phyloP scores from a whole-genome alignment of 1,140 invertebrate species.

The Kradibia gibbosae region DNA sequence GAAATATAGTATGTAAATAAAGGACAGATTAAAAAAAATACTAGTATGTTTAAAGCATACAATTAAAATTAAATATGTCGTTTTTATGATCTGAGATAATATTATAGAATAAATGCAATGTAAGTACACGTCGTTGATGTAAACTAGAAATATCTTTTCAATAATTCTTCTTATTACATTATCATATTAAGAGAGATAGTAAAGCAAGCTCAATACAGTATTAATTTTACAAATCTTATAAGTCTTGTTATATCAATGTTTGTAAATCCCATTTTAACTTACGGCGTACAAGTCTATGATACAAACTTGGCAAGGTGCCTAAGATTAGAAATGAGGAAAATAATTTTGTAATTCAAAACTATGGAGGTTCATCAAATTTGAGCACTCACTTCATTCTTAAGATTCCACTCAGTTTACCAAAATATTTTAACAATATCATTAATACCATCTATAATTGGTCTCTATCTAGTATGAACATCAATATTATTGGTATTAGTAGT shows the following conservation, averaged over 20 bases:
- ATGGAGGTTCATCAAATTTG: background rate
- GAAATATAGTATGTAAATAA: no score
- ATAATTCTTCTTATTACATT: no score
- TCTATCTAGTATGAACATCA: no score
- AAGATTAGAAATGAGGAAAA: background rate
- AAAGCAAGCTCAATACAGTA: background rate
- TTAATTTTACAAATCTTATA: background rate
- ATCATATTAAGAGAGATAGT: no score
- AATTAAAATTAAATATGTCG: no score
- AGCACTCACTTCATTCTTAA: background rate
- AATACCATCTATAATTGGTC: background rate
- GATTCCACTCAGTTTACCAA: background rate
- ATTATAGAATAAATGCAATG: no score
- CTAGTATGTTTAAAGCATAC: no score
- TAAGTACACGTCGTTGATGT: no score
- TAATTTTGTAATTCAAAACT: background rate
- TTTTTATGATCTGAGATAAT: no score
- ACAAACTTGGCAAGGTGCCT: background rate
- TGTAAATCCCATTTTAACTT: constrained; percentile 13
- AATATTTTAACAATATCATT: background rate
- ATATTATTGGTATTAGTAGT: no score
- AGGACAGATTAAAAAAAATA: no score
- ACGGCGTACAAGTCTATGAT: background rate
- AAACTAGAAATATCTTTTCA: no score
- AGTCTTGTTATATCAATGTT: background rate